Evolutionary conservation across 1,140 invertebrate species (phyloP), one percentile per base, ranked within the genome.

Genomic region (Grapholita molesta): DNA sequence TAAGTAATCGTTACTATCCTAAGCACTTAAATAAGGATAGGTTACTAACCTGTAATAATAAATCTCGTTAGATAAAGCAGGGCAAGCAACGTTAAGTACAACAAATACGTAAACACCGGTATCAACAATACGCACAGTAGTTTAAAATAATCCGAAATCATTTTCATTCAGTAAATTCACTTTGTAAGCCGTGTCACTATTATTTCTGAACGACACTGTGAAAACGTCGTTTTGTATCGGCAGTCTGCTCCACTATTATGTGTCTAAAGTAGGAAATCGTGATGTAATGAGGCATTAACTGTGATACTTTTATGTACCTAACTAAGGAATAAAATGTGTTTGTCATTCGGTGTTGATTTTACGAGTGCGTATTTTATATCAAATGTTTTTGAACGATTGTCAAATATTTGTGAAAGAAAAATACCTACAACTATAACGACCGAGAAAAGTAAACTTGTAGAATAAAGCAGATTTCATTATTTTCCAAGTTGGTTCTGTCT

Each of bases 111-210:
- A 6, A 74, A 25, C 28, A 74, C 32, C 1, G 73, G 73, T 25
- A 70, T 67, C 5, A 74, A 33, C 18, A 74, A 57, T 3, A 74
- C 66, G 67, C 68, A 74, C n/a, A 74, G 12, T 1, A 74, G 15
- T 24, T 74, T 70, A 2, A 71, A 9, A 18, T 69, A 64, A 24
- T 74, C 73, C 2, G 69, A 42, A 1, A 67, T 12, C 73, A 74
- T 74, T 64, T 73, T 52, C n/a, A 8, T 3, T 6, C 3, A 25
- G n/a, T n/a, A n/a, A n/a, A n/a, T n/a, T n/a, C n/a, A n/a, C n/a
- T n/a, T n/a, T n/a, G n/a, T n/a, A n/a, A n/a, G n/a, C n/a, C n/a
- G n/a, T n/a, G n/a, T n/a, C n/a, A n/a, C n/a, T n/a, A n/a, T n/a
- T n/a, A n/a, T n/a, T n/a, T n/a, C n/a, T n/a, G n/a, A 24, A 55